phyloP scores from a whole-genome alignment of 2,113 vertebrate species.

The Cephalophus harveyi region DNA sequence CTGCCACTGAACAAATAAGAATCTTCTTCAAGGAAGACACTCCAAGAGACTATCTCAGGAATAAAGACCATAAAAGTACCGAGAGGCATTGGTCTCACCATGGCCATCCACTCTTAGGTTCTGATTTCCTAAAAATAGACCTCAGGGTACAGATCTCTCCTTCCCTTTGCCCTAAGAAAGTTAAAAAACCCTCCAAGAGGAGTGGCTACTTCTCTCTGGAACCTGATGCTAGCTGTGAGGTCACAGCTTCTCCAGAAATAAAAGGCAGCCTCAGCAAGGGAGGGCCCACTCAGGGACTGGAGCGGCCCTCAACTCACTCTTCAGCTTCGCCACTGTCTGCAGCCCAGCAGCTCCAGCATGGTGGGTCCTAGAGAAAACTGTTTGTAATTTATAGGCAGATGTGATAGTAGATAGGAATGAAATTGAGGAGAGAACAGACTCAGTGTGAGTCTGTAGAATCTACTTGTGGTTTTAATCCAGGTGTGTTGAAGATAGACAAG shows the following conservation, averaged over 20 bases:
- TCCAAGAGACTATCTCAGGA: not conserved
- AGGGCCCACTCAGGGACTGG: conserved; percentile 88
- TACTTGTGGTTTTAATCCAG: not conserved
- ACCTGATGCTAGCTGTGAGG: conserved; percentile 85
- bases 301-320: conserved; percentile 79
- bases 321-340: conserved; percentile 78
- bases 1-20: not conserved
- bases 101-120: conserved; percentile 74
- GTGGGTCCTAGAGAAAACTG: conserved; percentile 86
- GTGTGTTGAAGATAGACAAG: not conserved
- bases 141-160: conserved; percentile 80
- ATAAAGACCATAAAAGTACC: conserved; percentile 80
- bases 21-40: conserved; percentile 55
- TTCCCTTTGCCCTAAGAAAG: conserved; percentile 98
- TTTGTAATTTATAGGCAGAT: not conserved
- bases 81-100: conserved; percentile 66
- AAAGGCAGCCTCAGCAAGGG: conserved; percentile 82
- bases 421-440: not conserved
- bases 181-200: conserved; percentile 87
- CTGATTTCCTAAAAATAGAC: conserved; percentile 90
- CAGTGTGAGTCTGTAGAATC: not conserved
- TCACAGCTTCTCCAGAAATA: conserved; percentile 89
- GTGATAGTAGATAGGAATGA: not conserved
- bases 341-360: conserved; percentile 84
- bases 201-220: conserved; percentile 82